Percentiles rank a stretch among this genome's conserved stretches.
These are phyloP conservation scores for Antechinus stuartii DNA, from an alignment of 2,113 vertebrate species.

Conservation along the genomic window DNA sequence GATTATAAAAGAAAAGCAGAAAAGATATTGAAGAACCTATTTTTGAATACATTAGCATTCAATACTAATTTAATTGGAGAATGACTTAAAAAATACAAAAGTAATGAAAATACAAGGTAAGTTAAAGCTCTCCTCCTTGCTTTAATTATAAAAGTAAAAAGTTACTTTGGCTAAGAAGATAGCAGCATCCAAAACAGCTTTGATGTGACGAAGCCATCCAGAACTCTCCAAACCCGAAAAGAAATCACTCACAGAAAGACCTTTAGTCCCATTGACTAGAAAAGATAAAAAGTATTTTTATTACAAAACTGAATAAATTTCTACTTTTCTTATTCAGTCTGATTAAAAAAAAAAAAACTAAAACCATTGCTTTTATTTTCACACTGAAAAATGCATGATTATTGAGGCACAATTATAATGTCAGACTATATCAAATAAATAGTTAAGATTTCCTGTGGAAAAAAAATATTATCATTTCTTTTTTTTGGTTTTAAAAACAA, in stretches of 20 bases:
- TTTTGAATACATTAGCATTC: not conserved
- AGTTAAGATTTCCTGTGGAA: not conserved
- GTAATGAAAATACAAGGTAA: not conserved
- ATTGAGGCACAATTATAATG: not conserved
- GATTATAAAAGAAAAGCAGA: not conserved
- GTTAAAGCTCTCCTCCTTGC: not conserved
- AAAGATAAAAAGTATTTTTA: slow-evolving; percentile 51
- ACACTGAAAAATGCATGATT: not conserved
- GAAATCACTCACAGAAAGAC: slow-evolving; percentile 93
- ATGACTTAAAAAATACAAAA: not conserved
- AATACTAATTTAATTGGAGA: not conserved
- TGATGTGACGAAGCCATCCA: slow-evolving; percentile 97
- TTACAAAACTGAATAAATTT: slow-evolving; percentile 36
- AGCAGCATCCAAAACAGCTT: slow-evolving; percentile 94
- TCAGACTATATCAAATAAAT: not conserved
- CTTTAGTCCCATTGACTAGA: slow-evolving; percentile 91
- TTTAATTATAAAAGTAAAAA: not conserved
- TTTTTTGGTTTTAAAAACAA: not conserved
- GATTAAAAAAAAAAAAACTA: not conserved
- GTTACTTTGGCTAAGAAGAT: slow-evolving; percentile 93
- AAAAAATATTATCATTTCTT: not conserved
- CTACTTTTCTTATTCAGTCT: not conserved
- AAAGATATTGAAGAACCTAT: not conserved
- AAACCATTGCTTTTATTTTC: not conserved
- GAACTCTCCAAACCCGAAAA: slow-evolving; percentile 93